Evolutionary conservation across 1,140 invertebrate genomes (phyloP).

Genomic region (Leptopilina boulardi): DNA sequence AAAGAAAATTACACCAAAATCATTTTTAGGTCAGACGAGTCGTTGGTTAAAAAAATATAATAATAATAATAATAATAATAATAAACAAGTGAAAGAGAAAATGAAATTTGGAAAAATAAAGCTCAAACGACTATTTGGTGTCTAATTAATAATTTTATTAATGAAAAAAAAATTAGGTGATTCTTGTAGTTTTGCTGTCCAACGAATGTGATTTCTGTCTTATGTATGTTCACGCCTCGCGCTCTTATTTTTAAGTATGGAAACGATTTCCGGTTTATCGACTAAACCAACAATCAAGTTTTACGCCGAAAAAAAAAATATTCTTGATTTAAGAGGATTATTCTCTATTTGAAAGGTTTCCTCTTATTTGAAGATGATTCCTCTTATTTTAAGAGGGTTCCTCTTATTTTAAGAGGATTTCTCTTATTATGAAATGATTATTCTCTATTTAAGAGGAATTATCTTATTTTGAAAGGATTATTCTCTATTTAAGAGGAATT

Average conservation of each 20-base stretch:
- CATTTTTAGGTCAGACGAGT: constrained; percentile 35
- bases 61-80: no score
- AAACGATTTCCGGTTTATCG: constrained; percentile 14
- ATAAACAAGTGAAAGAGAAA: constrained; percentile 42
- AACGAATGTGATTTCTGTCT: constrained; percentile 6
- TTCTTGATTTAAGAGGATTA: no score
- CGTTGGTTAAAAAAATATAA: constrained; percentile 41
- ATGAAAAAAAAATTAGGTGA: constrained; percentile 12
- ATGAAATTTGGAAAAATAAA: constrained; percentile 45
- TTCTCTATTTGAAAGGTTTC: no score
- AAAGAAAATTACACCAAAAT: constrained; percentile 47
- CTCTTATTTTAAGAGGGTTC: no score
- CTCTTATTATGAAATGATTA: no score
- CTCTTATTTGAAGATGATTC: no score
- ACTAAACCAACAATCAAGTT: background rate
- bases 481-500: no score
- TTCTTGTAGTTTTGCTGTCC: constrained; percentile 20
- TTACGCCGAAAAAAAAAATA: no score
- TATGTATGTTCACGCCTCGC: background rate
- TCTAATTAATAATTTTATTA: background rate
- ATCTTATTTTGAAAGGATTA: no score
- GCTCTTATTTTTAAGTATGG: background rate
- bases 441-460: no score
- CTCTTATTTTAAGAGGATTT: no score
- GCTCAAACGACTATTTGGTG: constrained; percentile 26